phyloP scores from a whole-genome alignment of 1,140 invertebrate species.

The Drosophila albomicans region DNA sequence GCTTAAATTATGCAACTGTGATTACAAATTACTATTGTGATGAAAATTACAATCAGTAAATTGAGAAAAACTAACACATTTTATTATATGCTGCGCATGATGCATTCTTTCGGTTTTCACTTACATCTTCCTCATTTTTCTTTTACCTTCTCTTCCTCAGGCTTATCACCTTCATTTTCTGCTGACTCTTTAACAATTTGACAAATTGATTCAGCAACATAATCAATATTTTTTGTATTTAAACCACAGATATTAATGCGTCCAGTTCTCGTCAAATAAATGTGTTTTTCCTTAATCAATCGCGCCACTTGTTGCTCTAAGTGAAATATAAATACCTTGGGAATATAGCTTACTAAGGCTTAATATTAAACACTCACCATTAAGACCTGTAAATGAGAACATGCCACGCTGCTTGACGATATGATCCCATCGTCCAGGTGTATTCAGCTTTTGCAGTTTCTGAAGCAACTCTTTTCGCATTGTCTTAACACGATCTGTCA shows the following conservation, averaged over 20 bases:
- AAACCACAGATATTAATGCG: constrained; percentile 98
- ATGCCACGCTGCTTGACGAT: constrained; percentile 99
- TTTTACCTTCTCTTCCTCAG: neutral
- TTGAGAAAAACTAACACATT: too few relatives aligned
- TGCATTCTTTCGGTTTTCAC: neutral
- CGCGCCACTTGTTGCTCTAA: constrained; percentile 27
- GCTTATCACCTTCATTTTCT: neutral
- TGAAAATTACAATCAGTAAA: too few relatives aligned
- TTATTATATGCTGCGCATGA: too few relatives aligned
- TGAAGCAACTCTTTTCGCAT: constrained; percentile 92
- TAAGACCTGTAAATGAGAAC: constrained; percentile 99
- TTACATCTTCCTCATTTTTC: neutral
- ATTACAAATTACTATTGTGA: too few relatives aligned
- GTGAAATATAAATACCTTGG: neutral
- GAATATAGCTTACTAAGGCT: neutral
- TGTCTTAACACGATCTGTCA: constrained; percentile 98
- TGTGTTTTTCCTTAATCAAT: constrained; percentile 26
- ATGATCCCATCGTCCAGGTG: constrained; percentile 94
- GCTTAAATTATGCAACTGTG: too few relatives aligned
- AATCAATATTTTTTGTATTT: constrained; percentile 96
- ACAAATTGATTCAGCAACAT: constrained; percentile 94
- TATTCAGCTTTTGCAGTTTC: constrained; percentile 94
- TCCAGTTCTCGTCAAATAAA: constrained; percentile 96
- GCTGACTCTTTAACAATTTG: constrained; percentile 93
- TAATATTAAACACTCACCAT: constrained; percentile 69